Percentiles rank a stretch among this genome's conserved stretches.
phyloP scores from a whole-genome alignment of 1,140 invertebrate species.

The Hesperophylax magnus region DNA sequence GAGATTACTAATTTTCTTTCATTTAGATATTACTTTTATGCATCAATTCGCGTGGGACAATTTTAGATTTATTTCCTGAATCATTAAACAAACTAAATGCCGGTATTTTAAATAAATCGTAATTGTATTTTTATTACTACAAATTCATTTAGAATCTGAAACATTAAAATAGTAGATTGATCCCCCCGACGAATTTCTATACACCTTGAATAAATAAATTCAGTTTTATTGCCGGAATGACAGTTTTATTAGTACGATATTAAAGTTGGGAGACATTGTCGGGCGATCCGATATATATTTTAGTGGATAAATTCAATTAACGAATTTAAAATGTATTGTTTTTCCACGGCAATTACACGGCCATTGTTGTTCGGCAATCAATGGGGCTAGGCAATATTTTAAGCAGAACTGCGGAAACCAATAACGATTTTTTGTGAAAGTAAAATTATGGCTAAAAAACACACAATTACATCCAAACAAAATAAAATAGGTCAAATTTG shows the following conservation, averaged over 20 bases:
- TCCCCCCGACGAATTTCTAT: conserved; percentile 47
- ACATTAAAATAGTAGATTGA: conserved; percentile 39
- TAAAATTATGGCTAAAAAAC: not conserved
- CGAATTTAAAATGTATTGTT: conserved; percentile 50
- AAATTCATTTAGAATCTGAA: conserved; percentile 19
- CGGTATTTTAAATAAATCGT: conserved; percentile 15
- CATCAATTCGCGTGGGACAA: not conserved
- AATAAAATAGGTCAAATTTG: too few relatives aligned
- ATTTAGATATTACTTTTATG: conserved; percentile 22
- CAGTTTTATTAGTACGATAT: conserved; percentile 56
- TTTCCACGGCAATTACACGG: conserved; percentile 37
- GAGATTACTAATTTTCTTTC: conserved; percentile 43
- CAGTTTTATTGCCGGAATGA: conserved; percentile 54
- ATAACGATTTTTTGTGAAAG: not conserved
- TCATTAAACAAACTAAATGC: not conserved
- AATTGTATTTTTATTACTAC: conserved; percentile 3
- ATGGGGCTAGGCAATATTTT: not conserved
- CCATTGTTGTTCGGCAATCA: conserved; percentile 26
- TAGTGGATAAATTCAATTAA: conserved; percentile 54
- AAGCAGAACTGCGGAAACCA: not conserved
- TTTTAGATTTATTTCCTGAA: not conserved
- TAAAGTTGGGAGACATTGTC: conserved; percentile 56
- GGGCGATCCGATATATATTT: conserved; percentile 47
- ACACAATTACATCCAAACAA: too few relatives aligned
- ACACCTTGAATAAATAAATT: conserved; percentile 54